Conservation (phyloP, 2,113 vertebrate species). For the Mesoclemmys tuberculata region DNA sequence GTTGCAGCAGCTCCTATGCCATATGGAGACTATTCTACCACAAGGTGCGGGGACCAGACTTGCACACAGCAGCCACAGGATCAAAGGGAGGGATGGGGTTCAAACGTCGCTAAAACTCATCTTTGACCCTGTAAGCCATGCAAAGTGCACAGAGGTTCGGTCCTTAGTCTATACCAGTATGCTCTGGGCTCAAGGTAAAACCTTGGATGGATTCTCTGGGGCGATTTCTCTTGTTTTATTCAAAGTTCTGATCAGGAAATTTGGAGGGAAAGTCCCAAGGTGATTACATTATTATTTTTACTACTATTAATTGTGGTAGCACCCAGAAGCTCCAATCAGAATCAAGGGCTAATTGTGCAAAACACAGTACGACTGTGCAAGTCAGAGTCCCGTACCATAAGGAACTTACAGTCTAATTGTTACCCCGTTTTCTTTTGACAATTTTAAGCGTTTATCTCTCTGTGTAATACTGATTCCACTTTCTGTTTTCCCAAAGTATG, state of each 20-base stretch:
- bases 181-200: neutral
- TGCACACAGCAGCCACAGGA: neutral
- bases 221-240: neutral
- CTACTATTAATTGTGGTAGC: neutral
- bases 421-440: neutral
- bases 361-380: neutral
- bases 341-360: neutral
- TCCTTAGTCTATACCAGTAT: neutral
- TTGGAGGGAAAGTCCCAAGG: neutral
- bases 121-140: neutral
- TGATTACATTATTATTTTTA: neutral
- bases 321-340: neutral
- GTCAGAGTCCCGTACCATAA: neutral
- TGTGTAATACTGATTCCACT: conserved; percentile 25
- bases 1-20: neutral
- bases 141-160: neutral
- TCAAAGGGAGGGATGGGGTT: neutral
- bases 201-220: neutral
- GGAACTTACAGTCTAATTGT: neutral
- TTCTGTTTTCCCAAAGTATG: conserved; percentile 35
- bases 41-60: neutral
- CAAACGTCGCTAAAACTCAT: neutral
- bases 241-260: neutral
- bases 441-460: conserved; percentile 21
- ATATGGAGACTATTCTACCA: neutral